Percentiles rank a stretch among this genome's conserved stretches.
phyloP scores from a whole-genome alignment of 1,140 invertebrate genomes.

The Wasmannia auropunctata region DNA sequence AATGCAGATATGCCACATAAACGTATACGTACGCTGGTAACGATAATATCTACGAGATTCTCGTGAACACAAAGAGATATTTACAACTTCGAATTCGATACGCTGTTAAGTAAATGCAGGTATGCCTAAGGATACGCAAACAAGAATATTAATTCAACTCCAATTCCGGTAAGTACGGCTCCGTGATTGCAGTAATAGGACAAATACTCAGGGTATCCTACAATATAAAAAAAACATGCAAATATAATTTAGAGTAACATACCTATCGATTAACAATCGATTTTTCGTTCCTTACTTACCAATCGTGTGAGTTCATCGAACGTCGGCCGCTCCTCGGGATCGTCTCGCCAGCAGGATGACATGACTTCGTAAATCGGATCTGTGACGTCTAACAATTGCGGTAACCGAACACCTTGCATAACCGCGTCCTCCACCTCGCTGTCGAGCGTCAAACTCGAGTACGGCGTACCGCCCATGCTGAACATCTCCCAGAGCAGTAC shows the following conservation, averaged over 20 bases:
- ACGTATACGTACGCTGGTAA: slow-evolving; percentile 57
- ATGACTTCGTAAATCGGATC: slow-evolving; percentile 93
- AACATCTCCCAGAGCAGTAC: slow-evolving; percentile 93
- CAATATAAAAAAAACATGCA: slow-evolving; percentile 47
- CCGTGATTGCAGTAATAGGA: slow-evolving; percentile 80
- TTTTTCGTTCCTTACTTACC: slow-evolving; percentile 74
- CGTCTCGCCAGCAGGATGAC: slow-evolving; percentile 93
- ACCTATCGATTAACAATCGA: not conserved
- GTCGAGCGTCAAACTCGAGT: slow-evolving; percentile 87
- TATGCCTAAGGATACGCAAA: slow-evolving; percentile 8
- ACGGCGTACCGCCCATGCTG: slow-evolving; percentile 93
- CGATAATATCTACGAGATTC: slow-evolving; percentile 39
- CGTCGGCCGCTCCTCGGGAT: slow-evolving; percentile 91
- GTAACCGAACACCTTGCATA: slow-evolving; percentile 88
- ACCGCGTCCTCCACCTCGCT: slow-evolving; percentile 90
- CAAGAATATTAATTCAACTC: slow-evolving; percentile 77
- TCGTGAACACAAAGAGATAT: slow-evolving; percentile 47
- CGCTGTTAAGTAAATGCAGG: slow-evolving; percentile 29
- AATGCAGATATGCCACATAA: slow-evolving; percentile 22
- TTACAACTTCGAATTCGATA: slow-evolving; percentile 13
- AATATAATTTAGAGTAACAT: not conserved
- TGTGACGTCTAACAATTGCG: slow-evolving; percentile 90
- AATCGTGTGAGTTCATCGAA: slow-evolving; percentile 87
- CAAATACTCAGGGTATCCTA: slow-evolving; percentile 81
- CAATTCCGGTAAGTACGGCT: slow-evolving; percentile 81